phyloP scores from a whole-genome alignment of 37 sponge, comb jelly and placozoan species.

The Oscarella lobularis region DNA sequence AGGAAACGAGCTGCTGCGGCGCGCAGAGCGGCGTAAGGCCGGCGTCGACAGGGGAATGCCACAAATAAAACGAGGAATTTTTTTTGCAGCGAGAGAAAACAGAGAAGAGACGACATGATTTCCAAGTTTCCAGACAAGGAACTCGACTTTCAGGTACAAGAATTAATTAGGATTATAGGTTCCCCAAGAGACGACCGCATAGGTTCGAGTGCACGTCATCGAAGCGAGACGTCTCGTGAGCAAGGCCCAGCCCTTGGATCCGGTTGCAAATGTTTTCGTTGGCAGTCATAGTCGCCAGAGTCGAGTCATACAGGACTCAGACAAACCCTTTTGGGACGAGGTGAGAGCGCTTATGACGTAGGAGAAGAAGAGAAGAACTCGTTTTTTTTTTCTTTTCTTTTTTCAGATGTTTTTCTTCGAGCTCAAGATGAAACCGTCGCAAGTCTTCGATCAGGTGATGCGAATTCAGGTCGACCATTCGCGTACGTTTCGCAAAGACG shows the following conservation, averaged over 20 bases:
- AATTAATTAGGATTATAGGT: no score
- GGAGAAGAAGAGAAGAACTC: background rate
- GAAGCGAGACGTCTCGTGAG: constrained; percentile 87
- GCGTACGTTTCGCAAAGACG: constrained; percentile 58
- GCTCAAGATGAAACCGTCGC: background rate
- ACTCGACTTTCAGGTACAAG: constrained; percentile 75
- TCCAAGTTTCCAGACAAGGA: constrained; percentile 76
- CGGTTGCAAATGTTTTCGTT: constrained; percentile 72
- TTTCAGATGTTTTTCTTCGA: background rate
- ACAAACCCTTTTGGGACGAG: constrained; percentile 87
- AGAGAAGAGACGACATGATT: constrained; percentile 17
- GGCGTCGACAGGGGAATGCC: no score
- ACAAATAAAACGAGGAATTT: no score
- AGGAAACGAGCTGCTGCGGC: no score
- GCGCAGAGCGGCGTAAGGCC: no score
- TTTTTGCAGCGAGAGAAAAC: constrained; percentile 5
- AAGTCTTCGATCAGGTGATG: background rate
- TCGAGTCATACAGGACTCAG: constrained; percentile 69
- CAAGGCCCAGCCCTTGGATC: constrained; percentile 43
- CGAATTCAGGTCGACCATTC: constrained; percentile 57
- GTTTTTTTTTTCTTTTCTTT: background rate
- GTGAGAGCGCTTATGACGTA: no score
- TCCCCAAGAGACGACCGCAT: background rate
- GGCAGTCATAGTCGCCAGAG: constrained; percentile 58
- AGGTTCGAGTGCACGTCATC: constrained; percentile 80